Base-by-base conservation (phyloP, 2,113 vertebrate species). In the Atractosteus spatula region DNA sequence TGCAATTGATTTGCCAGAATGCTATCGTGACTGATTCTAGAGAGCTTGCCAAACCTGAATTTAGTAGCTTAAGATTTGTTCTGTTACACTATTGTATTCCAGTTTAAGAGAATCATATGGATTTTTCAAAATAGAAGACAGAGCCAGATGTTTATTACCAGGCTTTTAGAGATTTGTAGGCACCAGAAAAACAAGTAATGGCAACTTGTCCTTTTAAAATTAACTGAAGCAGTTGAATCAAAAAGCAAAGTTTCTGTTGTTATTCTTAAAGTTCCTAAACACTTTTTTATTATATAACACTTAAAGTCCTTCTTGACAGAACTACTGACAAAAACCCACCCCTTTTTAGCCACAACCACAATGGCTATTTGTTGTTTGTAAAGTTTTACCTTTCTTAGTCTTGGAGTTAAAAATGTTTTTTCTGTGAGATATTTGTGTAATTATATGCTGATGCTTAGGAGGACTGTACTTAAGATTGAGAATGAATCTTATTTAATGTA, bases 401-500 rank as follows among this genome's bases (percentile, higher is more conserved):
- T 68, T 29, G 69, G 66, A 76, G 62, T 62, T 55, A 47, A 69
- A 67, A 55, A 13, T 51, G 65, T 62, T 68, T 59, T 61, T 55
- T 43, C 55, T 61, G 57, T 55, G 69, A 79, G 75, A 77, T 75
- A 79, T 71, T 68, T 62, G 72, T 68, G 74, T 76, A 76, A 74
- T 75, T 72, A 69, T 44, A 29, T 11, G 51, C 70, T 76, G 74
- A 68, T 74, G 71, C 74, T 81, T 74, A 76, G 77, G 51, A 71
- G 47, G 66, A 76, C 61, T 41, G 76, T 56, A 67, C 56, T 74
- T 72, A 43, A 72, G 55, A 45, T 42, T 41, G 42, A 16, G 72
- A 41, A 63, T 71, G 69, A 66, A 29, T 3, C 10, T 43, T 41
- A 62, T 55, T 57, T 66, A 42, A 75, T 69, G 16, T 71, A 74